Conservation (phyloP, 1,140 invertebrate species). For the Helicoverpa armigera region DNA sequence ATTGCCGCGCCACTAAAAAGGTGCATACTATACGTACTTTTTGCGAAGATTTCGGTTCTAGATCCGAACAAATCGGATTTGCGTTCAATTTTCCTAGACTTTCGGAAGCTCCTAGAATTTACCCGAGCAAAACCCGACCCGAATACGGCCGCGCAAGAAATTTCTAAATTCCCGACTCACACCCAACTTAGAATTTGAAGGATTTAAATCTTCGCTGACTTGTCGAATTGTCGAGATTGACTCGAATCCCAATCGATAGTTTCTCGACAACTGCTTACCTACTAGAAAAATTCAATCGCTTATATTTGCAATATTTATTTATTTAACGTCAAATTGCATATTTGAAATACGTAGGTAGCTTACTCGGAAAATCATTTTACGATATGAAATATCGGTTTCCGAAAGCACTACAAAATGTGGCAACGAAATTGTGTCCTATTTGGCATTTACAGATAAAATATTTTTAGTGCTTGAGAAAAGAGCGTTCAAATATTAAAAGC, state of each 20-base stretch:
- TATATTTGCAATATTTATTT: neutral
- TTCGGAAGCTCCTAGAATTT: constrained; percentile 70
- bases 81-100: constrained; percentile 82
- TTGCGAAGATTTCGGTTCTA: constrained; percentile 66
- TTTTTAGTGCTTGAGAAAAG: constrained; percentile 35
- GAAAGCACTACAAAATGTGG: constrained; percentile 25
- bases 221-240: constrained; percentile 51
- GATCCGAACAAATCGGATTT: constrained; percentile 82
- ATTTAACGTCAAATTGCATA: constrained; percentile 2
- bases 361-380: constrained; percentile 13
- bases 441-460: constrained; percentile 31
- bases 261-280: constrained; percentile 31
- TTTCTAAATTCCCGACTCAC: constrained; percentile 61
- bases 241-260: constrained; percentile 47
- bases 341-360: constrained; percentile 7
- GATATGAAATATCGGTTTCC: constrained; percentile 36
- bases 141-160: constrained; percentile 70
- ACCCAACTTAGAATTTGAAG: constrained; percentile 66
- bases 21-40: constrained; percentile 51
- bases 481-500: constrained; percentile 57
- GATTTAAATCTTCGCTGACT: constrained; percentile 70
- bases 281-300: neutral
- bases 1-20: constrained; percentile 21
- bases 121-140: constrained; percentile 68
- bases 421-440: constrained; percentile 15